These are phyloP conservation scores for Lagria hirta DNA, from an alignment of 2,888 invertebrate species.

Conservation along the genomic window DNA sequence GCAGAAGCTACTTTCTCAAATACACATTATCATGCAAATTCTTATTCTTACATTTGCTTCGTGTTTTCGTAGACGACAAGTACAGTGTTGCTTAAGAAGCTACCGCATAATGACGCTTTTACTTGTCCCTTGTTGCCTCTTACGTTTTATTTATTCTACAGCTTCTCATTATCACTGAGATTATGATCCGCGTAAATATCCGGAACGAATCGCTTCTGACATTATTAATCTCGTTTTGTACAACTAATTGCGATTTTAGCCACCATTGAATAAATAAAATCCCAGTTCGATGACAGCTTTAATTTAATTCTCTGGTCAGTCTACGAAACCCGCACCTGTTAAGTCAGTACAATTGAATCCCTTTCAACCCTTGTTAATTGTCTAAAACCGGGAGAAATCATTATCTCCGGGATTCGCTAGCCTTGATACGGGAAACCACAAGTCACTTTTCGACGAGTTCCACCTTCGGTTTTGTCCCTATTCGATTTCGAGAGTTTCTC, in stretches of 20 bases:
- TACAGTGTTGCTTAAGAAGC: conserved; percentile 45
- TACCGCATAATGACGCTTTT: conserved; percentile 45
- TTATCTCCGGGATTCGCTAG: conserved; percentile 47
- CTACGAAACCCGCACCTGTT: conserved; percentile 54
- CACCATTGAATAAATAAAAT: too few species aligned
- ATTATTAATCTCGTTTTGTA: conserved; percentile 11
- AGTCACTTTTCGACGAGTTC: conserved; percentile 42
- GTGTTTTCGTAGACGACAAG: conserved; percentile 52
- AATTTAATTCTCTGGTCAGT: conserved; percentile 50
- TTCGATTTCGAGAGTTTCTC: too few species aligned
- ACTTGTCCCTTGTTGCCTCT: conserved; percentile 35
- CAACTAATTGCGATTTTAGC: too few species aligned
- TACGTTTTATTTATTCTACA: conserved; percentile 39
- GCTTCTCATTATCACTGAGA: conserved; percentile 41
- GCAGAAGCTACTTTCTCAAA: conserved; percentile 48
- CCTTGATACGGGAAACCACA: conserved; percentile 52
- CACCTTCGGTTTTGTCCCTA: conserved; percentile 31
- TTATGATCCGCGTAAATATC: conserved; percentile 38
- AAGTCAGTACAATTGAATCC: conserved; percentile 54
- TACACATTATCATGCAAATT: conserved; percentile 54
- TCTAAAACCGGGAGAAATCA: conserved; percentile 54
- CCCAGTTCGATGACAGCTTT: conserved; percentile 43
- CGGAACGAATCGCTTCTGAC: conserved; percentile 16
- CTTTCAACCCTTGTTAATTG: conserved; percentile 55
- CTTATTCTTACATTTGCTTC: conserved; percentile 52